Percentiles rank a stretch among this genome's conserved stretches.
phyloP scores from a whole-genome alignment of 2,113 vertebrate genomes.

The Scolopax mira region DNA sequence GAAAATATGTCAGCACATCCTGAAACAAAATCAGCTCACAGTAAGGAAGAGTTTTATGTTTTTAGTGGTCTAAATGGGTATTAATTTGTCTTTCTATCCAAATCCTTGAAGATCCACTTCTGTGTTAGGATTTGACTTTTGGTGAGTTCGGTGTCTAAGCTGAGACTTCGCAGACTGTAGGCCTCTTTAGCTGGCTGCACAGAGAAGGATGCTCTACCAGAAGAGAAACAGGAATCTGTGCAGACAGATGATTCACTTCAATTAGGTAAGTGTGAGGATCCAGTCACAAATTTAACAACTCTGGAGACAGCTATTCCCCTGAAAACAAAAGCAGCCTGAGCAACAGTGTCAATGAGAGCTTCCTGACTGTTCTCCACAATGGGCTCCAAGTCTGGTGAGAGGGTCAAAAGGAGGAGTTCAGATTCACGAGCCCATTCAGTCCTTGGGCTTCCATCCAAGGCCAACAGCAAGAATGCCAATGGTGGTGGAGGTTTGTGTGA shows the following conservation, averaged over 20 bases:
- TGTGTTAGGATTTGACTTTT: neutral
- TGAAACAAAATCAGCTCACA: neutral
- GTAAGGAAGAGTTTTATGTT: neutral
- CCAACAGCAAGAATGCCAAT: constrained; percentile 33
- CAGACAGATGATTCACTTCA: neutral
- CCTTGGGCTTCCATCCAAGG: constrained; percentile 43
- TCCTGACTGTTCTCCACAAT: neutral
- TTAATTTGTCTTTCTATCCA: neutral
- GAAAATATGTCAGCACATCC: neutral
- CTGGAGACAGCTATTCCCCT: neutral
- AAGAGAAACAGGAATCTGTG: neutral
- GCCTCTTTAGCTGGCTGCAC: neutral
- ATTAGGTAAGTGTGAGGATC: neutral
- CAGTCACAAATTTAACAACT: neutral
- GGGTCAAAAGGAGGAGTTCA: neutral
- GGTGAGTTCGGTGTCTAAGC: neutral
- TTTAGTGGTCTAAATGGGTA: neutral
- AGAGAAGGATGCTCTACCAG: neutral
- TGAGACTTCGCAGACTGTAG: neutral
- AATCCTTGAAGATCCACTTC: neutral
- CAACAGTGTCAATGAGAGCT: neutral
- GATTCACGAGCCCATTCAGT: neutral
- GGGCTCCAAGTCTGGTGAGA: neutral
- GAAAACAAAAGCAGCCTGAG: neutral
- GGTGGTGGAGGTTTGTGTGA: constrained; percentile 33